A percentile compares a stretch with the other conserved stretches of the same genome.
Evolutionary conservation across 2,797 vertebrate genomes (phyloP).

Genomic region (Fringilla coelebs): DNA sequence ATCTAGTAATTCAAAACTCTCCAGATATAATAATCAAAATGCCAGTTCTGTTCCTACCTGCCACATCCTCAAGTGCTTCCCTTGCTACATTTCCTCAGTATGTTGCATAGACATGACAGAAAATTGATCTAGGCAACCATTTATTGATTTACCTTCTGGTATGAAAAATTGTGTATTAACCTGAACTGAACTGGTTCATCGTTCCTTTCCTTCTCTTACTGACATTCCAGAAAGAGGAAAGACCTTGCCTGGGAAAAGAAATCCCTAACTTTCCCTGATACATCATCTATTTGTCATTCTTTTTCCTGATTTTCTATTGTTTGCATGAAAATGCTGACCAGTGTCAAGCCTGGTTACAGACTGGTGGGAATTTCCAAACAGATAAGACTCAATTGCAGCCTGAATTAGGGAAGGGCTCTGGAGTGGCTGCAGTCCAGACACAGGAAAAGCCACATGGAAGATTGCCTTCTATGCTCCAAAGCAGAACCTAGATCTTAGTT

Average conservation of each 20-base stretch:
- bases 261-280: not conserved
- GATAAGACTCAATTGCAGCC: not conserved
- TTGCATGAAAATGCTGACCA: not conserved
- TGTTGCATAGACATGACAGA: slow-evolving; percentile 69
- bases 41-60: slow-evolving; percentile 32
- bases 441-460: not conserved
- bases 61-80: slow-evolving; percentile 49
- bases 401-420: not conserved
- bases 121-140: slow-evolving; percentile 70
- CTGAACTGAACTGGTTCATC: slow-evolving; percentile 37
- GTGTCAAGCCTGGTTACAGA: not conserved
- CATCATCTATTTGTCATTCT: not conserved
- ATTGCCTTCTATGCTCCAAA: not conserved
- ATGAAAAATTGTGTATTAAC: slow-evolving; percentile 67
- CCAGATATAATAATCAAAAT: slow-evolving; percentile 60
- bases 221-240: not conserved
- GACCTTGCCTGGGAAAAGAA: not conserved
- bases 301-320: not conserved
- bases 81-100: slow-evolving; percentile 60
- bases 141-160: slow-evolving; percentile 63
- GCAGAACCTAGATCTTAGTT: not conserved
- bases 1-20: slow-evolving; percentile 45
- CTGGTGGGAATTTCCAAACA: not conserved
- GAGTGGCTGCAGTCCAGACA: not conserved
- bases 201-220: not conserved